These are phyloP conservation scores for Nothoprocta perdicaria DNA, from an alignment of 2,113 vertebrate genomes.

Conservation along the genomic window DNA sequence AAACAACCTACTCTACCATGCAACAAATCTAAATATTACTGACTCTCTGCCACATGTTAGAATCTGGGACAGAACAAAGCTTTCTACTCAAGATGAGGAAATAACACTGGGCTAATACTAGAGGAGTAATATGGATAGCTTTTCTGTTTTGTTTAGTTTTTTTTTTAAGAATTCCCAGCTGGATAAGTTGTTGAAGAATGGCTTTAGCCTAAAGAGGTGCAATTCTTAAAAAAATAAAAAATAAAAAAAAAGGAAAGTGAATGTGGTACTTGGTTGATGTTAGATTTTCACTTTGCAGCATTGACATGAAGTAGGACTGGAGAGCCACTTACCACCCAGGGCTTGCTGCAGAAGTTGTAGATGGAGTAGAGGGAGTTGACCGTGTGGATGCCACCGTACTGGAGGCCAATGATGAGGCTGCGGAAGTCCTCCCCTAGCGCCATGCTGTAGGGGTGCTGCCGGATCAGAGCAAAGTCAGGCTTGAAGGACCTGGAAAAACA, in stretches of 20 bases:
- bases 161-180: not conserved
- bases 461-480: constrained; percentile 91
- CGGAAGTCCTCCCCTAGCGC: constrained; percentile 92
- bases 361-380: constrained; percentile 94
- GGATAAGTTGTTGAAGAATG: not conserved
- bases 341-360: constrained; percentile 99
- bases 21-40: not conserved
- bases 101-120: not conserved
- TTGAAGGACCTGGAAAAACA: constrained; percentile 88
- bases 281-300: not conserved
- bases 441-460: constrained; percentile 96
- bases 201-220: not conserved
- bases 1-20: not conserved
- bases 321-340: constrained; percentile 91
- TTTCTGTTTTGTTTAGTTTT: too few species aligned
- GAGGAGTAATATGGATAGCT: not conserved
- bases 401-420: constrained; percentile 91
- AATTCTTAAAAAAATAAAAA: not conserved
- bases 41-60: not conserved
- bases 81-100: not conserved
- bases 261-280: fast-evolving
- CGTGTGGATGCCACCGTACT: constrained; percentile 86
- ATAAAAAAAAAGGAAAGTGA: not conserved
- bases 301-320: not conserved
- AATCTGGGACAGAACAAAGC: not conserved